Base-by-base conservation (phyloP, 2,888 invertebrate species). In the Anodontia alba region DNA sequence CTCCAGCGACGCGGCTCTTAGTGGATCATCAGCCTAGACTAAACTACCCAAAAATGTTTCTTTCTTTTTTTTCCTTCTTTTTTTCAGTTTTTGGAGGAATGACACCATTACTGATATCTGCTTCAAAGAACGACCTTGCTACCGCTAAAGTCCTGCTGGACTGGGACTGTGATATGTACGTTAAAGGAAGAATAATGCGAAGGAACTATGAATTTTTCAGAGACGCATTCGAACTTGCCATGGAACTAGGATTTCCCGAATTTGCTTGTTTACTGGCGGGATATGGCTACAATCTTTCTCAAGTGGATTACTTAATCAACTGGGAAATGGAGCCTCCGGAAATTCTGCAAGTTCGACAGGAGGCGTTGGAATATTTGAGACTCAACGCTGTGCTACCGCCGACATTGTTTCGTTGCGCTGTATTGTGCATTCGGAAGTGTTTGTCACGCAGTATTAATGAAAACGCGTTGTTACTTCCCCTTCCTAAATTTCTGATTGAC, bases 201-300 rank as follows among this genome's bases (percentile, higher is more conserved):
- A 72, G 82, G 0, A 76, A 88, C 17, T 80, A 87, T 20, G 88
- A 90, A 10, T 72, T 83, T 36, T 87, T 87, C n/a, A 87, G 88
- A 51, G 90, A 92, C 76, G 82, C 90, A 2, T 89, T 89, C 62
- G 88, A 91, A 70, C 76, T 91, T 67, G 91, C 91, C 0, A 77
- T 91, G 31, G 80, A 89, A 70, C 80, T 84, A n/a, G 86, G 86
- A n/a, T 83, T 79, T 67, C 86, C 89, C n/a, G 87, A 90, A 20
- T 77, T 90, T 15, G 89, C 88, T 0, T 73, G 87, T 31, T 54
- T 90, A 1, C 82, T 91, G 23, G 81, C 86, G 1, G 62, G 69
- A 10, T 80, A 87, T n/a, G 92, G 92, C 0, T 93, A 91, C 67
- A 87, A 88, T 31, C 57, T 87, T 1, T 80, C 81, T 1, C 78